Percentiles rank a stretch among this genome's conserved stretches.
Conservation (phyloP, 2,797 vertebrate genomes). For the Ammospiza maritima region DNA sequence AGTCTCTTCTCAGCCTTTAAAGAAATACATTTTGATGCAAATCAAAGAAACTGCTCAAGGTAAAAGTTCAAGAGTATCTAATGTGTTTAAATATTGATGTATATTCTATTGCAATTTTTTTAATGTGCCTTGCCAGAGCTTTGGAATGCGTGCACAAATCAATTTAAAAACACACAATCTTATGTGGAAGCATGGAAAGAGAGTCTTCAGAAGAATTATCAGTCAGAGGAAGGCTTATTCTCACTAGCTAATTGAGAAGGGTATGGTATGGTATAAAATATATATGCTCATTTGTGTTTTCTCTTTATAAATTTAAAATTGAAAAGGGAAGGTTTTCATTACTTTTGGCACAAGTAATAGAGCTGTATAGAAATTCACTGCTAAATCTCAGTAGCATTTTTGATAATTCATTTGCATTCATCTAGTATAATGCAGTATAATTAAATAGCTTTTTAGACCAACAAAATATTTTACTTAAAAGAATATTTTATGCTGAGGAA, state of each 20-base stretch:
- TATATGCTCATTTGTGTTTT: background rate
- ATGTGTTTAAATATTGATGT: constrained; percentile 38
- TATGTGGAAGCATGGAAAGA: background rate
- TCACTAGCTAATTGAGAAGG: background rate
- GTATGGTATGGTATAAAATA: background rate
- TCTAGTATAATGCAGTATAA: background rate
- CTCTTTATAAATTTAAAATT: background rate
- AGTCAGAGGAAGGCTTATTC: background rate
- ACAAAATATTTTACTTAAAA: constrained; percentile 31
- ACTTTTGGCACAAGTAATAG: background rate
- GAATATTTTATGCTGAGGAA: background rate
- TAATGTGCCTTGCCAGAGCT: background rate
- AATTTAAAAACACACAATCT: background rate
- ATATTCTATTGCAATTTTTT: background rate
- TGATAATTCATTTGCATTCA: background rate
- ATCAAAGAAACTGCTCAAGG: constrained; percentile 39
- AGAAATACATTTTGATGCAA: constrained; percentile 23
- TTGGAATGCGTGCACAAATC: background rate
- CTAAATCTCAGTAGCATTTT: background rate
- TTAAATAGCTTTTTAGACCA: constrained; percentile 1
- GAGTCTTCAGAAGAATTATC: background rate
- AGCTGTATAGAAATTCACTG: background rate
- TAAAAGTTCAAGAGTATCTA: constrained; percentile 34
- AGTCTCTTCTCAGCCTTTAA: constrained; percentile 1
- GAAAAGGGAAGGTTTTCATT: background rate